Percentiles rank a stretch among this genome's conserved stretches.
These are phyloP conservation scores for Lanius ludovicianus DNA, from an alignment of 2,113 vertebrate species.

Conservation along the genomic window DNA sequence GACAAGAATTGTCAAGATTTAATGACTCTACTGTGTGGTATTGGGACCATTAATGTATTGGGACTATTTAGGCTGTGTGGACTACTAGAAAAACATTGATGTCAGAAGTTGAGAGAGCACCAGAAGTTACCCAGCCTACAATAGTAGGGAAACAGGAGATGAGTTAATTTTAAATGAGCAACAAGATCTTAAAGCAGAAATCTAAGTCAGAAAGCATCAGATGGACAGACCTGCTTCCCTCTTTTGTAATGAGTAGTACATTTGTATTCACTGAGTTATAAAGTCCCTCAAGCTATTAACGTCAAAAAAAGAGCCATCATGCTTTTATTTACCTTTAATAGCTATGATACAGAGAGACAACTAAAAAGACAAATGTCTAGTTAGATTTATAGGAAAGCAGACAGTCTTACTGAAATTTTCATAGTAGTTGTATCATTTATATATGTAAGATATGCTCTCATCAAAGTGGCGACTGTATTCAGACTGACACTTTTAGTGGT, in stretches of 20 bases:
- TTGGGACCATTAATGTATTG: neutral
- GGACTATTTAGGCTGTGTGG: neutral
- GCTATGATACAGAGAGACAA: neutral
- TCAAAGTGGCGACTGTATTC: neutral
- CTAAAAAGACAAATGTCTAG: conserved; percentile 11
- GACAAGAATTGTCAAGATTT: neutral
- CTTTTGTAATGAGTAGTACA: neutral
- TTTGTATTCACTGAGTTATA: neutral
- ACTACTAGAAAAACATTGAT: neutral
- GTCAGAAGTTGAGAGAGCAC: neutral
- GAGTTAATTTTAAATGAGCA: conserved; percentile 21
- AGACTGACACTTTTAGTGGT: neutral
- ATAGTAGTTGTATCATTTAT: conserved; percentile 22
- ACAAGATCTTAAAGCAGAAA: neutral
- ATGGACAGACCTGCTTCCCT: neutral
- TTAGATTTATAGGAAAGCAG: conserved; percentile 7
- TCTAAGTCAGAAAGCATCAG: neutral
- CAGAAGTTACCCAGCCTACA: neutral
- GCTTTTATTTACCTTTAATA: conserved; percentile 52
- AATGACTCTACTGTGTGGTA: neutral
- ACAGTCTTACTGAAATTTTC: conserved; percentile 35
- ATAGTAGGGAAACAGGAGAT: neutral
- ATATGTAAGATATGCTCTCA: neutral
- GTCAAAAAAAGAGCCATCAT: neutral
- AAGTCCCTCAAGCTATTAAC: conserved; percentile 15